Percentiles rank a stretch among this genome's conserved stretches.
Evolutionary conservation across 2,797 vertebrate genomes (phyloP).

Genomic region (Acanthis flammea): DNA sequence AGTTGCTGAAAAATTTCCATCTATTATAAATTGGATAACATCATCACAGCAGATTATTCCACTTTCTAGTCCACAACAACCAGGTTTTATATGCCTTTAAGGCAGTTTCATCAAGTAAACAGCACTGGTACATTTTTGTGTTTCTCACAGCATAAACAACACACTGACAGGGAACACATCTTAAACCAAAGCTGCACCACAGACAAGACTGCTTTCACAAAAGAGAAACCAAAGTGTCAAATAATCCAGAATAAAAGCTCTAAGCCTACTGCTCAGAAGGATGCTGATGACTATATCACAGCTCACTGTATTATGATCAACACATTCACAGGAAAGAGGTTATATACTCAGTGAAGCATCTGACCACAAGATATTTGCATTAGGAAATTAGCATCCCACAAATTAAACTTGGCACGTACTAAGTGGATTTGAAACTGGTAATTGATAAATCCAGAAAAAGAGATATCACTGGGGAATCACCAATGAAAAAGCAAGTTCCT

Average conservation of each 20-base stretch:
- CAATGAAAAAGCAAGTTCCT: neutral
- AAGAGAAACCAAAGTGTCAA: neutral
- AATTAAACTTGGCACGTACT: constrained; percentile 30
- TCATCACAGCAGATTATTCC: neutral
- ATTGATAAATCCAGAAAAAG: constrained; percentile 42
- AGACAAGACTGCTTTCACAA: neutral
- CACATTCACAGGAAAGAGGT: neutral
- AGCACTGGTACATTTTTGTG: neutral
- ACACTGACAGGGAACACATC: neutral
- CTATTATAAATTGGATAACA: neutral
- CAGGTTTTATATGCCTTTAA: neutral
- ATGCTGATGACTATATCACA: neutral
- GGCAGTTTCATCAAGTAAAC: neutral
- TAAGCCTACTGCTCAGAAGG: neutral
- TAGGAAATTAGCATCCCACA: constrained; percentile 28
- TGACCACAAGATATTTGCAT: neutral
- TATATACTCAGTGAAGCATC: neutral
- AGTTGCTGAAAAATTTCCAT: neutral
- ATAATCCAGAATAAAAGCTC: neutral
- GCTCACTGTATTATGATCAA: neutral
- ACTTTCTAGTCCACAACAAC: neutral
- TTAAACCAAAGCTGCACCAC: neutral
- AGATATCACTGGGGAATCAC: neutral
- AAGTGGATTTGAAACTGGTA: constrained; percentile 45
- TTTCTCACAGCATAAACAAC: neutral